Conservation (phyloP, 2,113 vertebrate species). For the Platycercus adscitus region DNA sequence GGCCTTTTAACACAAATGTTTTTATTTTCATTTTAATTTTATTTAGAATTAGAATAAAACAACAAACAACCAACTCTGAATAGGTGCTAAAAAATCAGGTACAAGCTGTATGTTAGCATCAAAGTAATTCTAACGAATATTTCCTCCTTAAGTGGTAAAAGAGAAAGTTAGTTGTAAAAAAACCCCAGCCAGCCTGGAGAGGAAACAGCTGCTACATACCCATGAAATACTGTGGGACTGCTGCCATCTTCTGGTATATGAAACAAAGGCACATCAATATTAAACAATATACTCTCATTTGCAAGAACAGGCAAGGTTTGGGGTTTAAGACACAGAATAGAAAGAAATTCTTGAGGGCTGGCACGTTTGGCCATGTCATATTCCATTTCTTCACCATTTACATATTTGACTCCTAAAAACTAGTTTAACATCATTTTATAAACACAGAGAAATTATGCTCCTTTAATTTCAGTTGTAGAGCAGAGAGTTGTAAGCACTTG, state of each 20-base stretch:
- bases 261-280: background rate
- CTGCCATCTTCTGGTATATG: conserved; percentile 69
- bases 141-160: background rate
- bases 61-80: background rate
- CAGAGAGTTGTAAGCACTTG: background rate
- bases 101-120: background rate
- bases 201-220: accelerated
- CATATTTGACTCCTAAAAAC: background rate
- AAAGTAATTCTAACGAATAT: background rate
- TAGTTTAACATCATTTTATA: background rate
- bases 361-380: background rate
- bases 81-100: background rate
- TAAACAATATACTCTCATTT: accelerated
- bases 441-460: background rate
- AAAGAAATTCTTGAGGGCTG: background rate
- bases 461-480: background rate
- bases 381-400: background rate
- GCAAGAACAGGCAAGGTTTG: background rate
- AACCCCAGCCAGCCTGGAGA: accelerated
- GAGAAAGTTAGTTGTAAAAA: background rate
- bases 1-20: background rate
- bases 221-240: background rate
- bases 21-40: background rate
- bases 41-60: background rate
- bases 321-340: background rate